A percentile compares a stretch with the other conserved stretches of the same genome.
Conservation (phyloP, 1,140 invertebrate species). For the Cherax quadricarinatus region DNA sequence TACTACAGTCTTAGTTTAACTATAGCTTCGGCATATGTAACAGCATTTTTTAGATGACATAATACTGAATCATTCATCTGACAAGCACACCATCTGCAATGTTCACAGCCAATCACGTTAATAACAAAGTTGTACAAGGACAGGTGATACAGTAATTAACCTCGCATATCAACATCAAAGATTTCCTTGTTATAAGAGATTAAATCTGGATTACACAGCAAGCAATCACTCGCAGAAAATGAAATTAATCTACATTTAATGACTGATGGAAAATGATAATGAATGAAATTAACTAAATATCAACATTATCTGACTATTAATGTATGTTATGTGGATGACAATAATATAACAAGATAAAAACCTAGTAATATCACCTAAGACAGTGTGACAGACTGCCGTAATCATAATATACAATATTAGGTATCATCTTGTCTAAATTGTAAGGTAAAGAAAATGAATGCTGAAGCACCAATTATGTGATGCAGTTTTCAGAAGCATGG, state of each 20-base stretch:
- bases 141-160: conserved; percentile 12
- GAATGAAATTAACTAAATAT: neutral
- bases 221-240: neutral
- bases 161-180: conserved; percentile 5
- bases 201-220: conserved; percentile 4
- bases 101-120: conserved; percentile 28
- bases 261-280: neutral
- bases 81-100: conserved; percentile 10
- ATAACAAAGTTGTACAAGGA: conserved; percentile 29
- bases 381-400: neutral
- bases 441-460: neutral
- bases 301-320: conserved; percentile 15
- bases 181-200: conserved; percentile 23
- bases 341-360: neutral
- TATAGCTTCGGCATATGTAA: neutral
- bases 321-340: neutral
- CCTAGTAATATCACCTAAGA: neutral
- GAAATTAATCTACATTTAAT: conserved; percentile 13
- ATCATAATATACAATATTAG: neutral
- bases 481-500: neutral
- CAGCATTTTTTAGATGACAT: neutral
- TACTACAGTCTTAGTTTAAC: neutral
- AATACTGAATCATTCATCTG: conserved; percentile 19
- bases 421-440: neutral
- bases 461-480: neutral